Percentiles rank a stretch among this genome's conserved stretches.
These are phyloP conservation scores for Coregonus ussuriensis DNA, from an alignment of 2,797 vertebrate genomes.

Conservation along the genomic window DNA sequence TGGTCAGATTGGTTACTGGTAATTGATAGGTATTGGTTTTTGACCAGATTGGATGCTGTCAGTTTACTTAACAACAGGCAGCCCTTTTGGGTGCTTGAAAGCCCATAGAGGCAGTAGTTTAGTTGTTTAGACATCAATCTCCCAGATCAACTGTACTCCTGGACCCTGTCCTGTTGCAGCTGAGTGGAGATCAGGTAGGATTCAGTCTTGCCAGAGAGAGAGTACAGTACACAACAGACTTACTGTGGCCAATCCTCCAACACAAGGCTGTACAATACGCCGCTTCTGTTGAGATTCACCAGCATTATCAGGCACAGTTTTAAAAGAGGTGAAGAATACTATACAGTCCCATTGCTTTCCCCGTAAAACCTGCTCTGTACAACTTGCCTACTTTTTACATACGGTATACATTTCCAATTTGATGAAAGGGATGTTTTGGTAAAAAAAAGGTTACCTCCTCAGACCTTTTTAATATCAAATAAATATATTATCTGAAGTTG, in stretches of 20 bases:
- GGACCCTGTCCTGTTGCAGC: constrained; percentile 60
- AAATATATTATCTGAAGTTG: background rate
- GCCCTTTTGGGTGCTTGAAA: too few relatives aligned
- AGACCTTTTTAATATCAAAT: background rate
- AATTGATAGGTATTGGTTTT: too few relatives aligned
- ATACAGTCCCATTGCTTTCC: background rate
- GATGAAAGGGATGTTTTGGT: background rate
- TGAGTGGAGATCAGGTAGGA: constrained; percentile 58
- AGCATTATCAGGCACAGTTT: constrained; percentile 67
- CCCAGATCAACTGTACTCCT: constrained; percentile 49
- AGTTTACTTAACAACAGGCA: too few relatives aligned
- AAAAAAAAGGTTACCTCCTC: background rate
- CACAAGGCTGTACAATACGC: constrained; percentile 81
- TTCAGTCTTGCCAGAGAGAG: constrained; percentile 80
- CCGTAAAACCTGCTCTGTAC: constrained; percentile 26
- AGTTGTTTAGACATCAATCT: constrained; percentile 25
- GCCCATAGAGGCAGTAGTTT: background rate
- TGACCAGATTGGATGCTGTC: background rate
- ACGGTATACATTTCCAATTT: constrained; percentile 60
- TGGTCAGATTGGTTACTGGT: background rate
- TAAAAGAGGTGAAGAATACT: constrained; percentile 29
- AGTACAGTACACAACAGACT: constrained; percentile 67
- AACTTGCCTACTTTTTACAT: constrained; percentile 57
- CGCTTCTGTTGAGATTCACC: constrained; percentile 82
- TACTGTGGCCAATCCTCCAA: constrained; percentile 80